phyloP scores from a whole-genome alignment of 2,113 vertebrate species.

The Campylorhamphus procurvoides region DNA sequence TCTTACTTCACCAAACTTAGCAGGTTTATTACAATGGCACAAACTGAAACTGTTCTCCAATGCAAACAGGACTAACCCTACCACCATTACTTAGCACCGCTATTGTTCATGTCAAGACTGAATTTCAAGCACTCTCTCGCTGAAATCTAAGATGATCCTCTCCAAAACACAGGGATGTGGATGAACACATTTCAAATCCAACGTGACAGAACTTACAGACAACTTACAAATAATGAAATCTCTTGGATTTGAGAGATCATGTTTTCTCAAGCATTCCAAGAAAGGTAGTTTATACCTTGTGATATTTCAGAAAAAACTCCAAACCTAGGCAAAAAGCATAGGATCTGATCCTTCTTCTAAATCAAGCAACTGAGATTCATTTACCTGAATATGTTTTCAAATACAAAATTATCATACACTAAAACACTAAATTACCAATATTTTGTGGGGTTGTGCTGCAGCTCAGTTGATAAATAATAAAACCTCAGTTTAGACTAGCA shows the following conservation, averaged over 20 bases:
- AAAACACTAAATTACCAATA: neutral
- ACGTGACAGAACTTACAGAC: neutral
- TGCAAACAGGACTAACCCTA: neutral
- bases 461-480: neutral
- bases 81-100: neutral
- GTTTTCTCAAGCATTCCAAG: conserved; percentile 13
- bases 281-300: conserved; percentile 24
- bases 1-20: neutral
- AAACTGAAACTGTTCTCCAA: conserved; percentile 5
- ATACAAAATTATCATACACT: neutral
- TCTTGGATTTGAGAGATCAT: conserved; percentile 2
- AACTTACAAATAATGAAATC: conserved; percentile 32
- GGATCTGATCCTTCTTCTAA: neutral
- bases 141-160: neutral
- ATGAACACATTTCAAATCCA: neutral
- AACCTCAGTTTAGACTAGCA: neutral
- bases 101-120: rapidly evolving
- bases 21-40: neutral
- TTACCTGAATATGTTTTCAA: neutral
- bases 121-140: neutral
- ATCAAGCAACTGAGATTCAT: neutral
- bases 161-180: neutral
- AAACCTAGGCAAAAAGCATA: neutral
- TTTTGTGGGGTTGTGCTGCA: neutral
- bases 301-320: neutral